Base-by-base conservation (phyloP, 2,113 vertebrate species). In the Apteryx mantelli region DNA sequence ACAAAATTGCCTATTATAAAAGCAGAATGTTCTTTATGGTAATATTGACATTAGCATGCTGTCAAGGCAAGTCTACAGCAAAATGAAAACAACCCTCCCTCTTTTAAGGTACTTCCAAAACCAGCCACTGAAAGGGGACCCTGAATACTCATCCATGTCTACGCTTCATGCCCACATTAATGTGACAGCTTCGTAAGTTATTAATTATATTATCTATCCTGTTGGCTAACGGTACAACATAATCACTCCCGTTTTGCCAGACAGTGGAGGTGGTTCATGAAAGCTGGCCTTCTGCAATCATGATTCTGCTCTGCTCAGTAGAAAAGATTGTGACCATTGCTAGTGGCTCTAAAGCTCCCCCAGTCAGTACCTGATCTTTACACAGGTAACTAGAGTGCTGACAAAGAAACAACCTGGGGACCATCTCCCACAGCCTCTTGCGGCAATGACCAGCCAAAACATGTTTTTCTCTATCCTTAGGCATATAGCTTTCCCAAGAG, bases 41-140 rank as follows among this genome's bases (percentile, higher is more conserved):
- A 98, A 97, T 95, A 95, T 70, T 97, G 97, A 97, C 95, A 97
- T 95, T 92, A 98, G 98, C 40, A 28, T 44, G 77, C 97, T 98
- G 97, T 97, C 96, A 93, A 95, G 91, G 96, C 97, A 96, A 94
- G 97, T 75, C 96, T 96, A 97, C 80, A 86, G 90, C 65, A 25
- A 80, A 65, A 98, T 96, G 97, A 52, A 69, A 88, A 42, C 97
- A 97, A 42, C 58, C 61, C 15, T 91, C 66, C 40, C 34, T 28
- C 50, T 77, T 19, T 28, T n/a, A 55, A 88, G 64, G 25, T 21
- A 64, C 58, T 40, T 38, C 50, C 83, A 80, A 65, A 58, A 24
- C n/a, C 53, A 53, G 42, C 30, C 4, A 12, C 86, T 2, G 24
- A 80, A 34, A 34, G 46, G 26, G 53, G 40, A 81, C 74, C 44